Base-by-base conservation (phyloP, 2,888 invertebrate species). In the Netelia virgata region DNA sequence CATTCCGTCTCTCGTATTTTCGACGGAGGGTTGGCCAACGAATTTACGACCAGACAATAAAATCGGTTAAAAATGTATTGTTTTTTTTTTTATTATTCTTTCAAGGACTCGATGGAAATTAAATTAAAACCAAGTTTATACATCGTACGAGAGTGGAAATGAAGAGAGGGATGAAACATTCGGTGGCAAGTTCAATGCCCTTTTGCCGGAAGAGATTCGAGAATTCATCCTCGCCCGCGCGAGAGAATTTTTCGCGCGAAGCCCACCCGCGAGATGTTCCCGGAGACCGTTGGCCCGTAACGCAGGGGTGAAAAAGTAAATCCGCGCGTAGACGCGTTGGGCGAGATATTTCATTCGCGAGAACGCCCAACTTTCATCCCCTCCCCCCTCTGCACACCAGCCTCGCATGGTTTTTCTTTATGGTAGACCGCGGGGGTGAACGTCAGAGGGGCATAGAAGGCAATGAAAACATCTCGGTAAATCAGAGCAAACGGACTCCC, bases 381-480 rank as follows among this genome's bases (percentile, higher is more conserved):
- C 2, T 23, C 23, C 23, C 28, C 28, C 28, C 5, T 28, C 5
- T 28, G 6, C 43, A 18, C 64, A 18, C 5, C 16, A 55, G 41
- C 18, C 59, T 59, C 59, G 20, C 47, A 47, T 14, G 43, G 55
- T 73, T 16, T 64, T 57, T 50, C 18, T 89, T 89, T 88, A 90
- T 82, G 88, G 88, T 70, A 83, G 87, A 84, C 81, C 82, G 87
- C 88, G 85, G 41, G 28, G 28, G 47, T 72, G 10, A 88, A 87
- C 90, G 88, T 88, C 89, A 74, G 88, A 87, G 79, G 69, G 23
- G 61, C n/a, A n/a, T 55, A 50, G 69, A 87, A 90, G 90, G 91
- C 91, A 91, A 90, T 91, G 91, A 92, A 92, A 92, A 92, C 92
- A 92, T 89, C 91, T 89, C 92, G 90, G 91, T 92, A 92, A 92